phyloP scores from a whole-genome alignment of 2,888 invertebrate genomes.

The Tipula vernalis region DNA sequence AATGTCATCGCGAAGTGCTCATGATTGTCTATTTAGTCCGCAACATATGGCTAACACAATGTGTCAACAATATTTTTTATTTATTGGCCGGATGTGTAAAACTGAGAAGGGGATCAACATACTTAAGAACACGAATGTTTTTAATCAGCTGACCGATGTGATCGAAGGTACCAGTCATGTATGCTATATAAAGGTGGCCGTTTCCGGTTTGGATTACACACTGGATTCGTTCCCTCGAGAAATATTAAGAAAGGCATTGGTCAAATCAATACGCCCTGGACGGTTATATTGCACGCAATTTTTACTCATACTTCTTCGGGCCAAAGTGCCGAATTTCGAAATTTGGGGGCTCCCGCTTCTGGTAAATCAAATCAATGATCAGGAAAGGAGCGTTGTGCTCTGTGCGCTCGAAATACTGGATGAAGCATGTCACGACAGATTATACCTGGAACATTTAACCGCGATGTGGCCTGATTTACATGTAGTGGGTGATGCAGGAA shows the following conservation, averaged over 20 bases:
- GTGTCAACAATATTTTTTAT: slow-evolving; percentile 89
- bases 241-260: slow-evolving; percentile 39
- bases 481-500: slow-evolving; percentile 64
- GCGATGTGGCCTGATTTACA: slow-evolving; percentile 55
- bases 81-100: slow-evolving; percentile 76
- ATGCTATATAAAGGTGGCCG: slow-evolving; percentile 85
- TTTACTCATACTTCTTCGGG: slow-evolving; percentile 71
- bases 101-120: slow-evolving; percentile 52
- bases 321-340: slow-evolving; percentile 55
- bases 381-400: slow-evolving; percentile 63
- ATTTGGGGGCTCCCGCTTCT: slow-evolving; percentile 81
- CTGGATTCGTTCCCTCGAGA: slow-evolving; percentile 51
- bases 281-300: slow-evolving; percentile 86
- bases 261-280: slow-evolving; percentile 36
- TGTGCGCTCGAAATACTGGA: slow-evolving; percentile 73
- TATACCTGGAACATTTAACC: slow-evolving; percentile 62
- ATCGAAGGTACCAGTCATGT: slow-evolving; percentile 75
- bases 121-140: slow-evolving; percentile 60
- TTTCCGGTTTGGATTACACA: slow-evolving; percentile 83
- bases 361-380: slow-evolving; percentile 73
- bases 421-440: slow-evolving; percentile 83
- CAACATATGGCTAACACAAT: slow-evolving; percentile 78
- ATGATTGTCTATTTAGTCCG: slow-evolving; percentile 79
- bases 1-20: slow-evolving; percentile 58
- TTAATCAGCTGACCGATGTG: slow-evolving; percentile 55